Conservation (phyloP, 2,113 vertebrate genomes). For the Orientallactaga bullata region DNA sequence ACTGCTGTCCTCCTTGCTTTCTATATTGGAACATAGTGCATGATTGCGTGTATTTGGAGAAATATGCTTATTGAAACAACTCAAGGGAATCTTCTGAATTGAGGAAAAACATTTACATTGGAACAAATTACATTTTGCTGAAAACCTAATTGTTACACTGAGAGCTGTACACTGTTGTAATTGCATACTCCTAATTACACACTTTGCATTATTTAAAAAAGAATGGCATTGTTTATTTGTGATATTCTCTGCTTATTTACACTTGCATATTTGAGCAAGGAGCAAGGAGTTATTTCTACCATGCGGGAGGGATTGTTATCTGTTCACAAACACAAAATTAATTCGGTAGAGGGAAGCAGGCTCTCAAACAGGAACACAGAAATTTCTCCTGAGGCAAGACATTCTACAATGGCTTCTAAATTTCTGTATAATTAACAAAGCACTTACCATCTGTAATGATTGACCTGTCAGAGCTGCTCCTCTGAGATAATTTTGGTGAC, state of each 20-base stretch:
- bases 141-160: constrained; percentile 90
- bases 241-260: constrained; percentile 89
- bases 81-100: constrained; percentile 88
- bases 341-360: constrained; percentile 84
- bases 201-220: constrained; percentile 87
- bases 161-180: constrained; percentile 88
- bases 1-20: constrained; percentile 82
- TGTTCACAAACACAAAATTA: constrained; percentile 87
- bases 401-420: constrained; percentile 90
- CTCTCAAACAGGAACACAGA: constrained; percentile 85
- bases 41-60: constrained; percentile 80
- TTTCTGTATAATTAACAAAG: constrained; percentile 91
- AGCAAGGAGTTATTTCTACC: constrained; percentile 86
- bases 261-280: constrained; percentile 89
- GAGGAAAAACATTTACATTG: constrained; percentile 90
- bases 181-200: constrained; percentile 88
- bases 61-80: constrained; percentile 87
- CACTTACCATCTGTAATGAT: constrained; percentile 89
- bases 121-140: constrained; percentile 89
- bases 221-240: constrained; percentile 88
- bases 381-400: constrained; percentile 90
- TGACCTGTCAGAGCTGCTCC: constrained; percentile 89
- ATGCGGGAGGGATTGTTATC: constrained; percentile 87
- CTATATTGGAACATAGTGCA: constrained; percentile 75
- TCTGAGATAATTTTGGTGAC: constrained; percentile 89